Evolutionary conservation across 2,797 vertebrate genomes (phyloP).

Genomic region (Holocentrus rufus): DNA sequence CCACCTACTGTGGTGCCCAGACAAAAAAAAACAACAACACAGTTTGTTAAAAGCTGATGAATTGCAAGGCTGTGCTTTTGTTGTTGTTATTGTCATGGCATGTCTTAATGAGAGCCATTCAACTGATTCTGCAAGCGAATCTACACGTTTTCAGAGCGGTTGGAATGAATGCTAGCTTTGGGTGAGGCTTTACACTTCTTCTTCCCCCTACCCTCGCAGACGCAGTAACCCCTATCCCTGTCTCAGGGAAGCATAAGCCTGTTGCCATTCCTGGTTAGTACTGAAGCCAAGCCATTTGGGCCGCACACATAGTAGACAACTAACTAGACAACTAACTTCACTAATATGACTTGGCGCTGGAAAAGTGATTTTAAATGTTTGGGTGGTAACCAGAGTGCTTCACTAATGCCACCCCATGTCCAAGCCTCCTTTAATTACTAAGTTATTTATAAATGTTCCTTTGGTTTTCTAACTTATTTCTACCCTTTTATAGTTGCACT

Average conservation of each 20-base stretch:
- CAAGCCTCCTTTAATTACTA: conserved; percentile 20
- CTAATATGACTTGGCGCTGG: conserved; percentile 45
- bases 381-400: conserved; percentile 55
- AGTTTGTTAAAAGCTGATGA: conserved; percentile 5
- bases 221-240: conserved; percentile 57
- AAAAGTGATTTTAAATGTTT: conserved; percentile 34
- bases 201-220: conserved; percentile 58
- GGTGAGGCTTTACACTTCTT: conserved; percentile 55
- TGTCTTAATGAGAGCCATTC: conserved; percentile 29
- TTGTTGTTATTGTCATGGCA: conserved; percentile 31
- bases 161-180: conserved; percentile 39
- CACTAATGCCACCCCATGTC: conserved; percentile 58
- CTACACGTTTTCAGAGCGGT: conserved; percentile 13
- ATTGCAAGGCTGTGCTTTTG: conserved; percentile 23
- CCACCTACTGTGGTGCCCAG: conserved; percentile 1
- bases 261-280: conserved; percentile 72
- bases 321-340: conserved; percentile 58
- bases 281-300: conserved; percentile 36
- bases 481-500: conserved; percentile 17
- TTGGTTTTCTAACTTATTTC: conserved; percentile 36
- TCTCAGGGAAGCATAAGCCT: conserved; percentile 71
- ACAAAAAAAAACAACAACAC: neutral
- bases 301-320: conserved; percentile 13
- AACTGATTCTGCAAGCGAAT: conserved; percentile 21
- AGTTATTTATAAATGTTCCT: neutral